A percentile compares a stretch with the other conserved stretches of the same genome.
These are phyloP conservation scores for Drosophila pseudoobscura DNA, from an alignment of 1,140 invertebrate species.

Conservation along the genomic window DNA sequence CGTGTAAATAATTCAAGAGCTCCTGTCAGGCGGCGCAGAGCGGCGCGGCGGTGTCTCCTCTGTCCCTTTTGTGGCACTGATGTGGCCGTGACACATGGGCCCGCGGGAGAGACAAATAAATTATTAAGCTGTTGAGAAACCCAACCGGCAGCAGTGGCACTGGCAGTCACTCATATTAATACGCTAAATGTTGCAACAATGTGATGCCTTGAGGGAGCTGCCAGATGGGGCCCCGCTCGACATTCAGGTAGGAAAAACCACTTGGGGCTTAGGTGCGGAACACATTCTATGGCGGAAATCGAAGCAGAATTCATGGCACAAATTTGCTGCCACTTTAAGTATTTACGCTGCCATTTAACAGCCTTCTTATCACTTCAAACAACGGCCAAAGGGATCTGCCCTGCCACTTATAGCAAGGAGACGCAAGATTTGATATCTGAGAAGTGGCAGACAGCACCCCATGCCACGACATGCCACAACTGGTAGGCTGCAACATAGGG, in stretches of 20 bases:
- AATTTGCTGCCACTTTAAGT: background rate
- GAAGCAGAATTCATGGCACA: slow-evolving; percentile 1
- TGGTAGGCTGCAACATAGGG: slow-evolving; percentile 40
- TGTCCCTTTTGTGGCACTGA: slow-evolving; percentile 28
- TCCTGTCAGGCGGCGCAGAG: background rate
- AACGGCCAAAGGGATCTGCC: slow-evolving; percentile 34
- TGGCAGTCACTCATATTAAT: slow-evolving; percentile 61
- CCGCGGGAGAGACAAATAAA: slow-evolving; percentile 58
- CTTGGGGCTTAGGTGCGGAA: too few species aligned
- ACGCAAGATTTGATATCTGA: slow-evolving; percentile 31
- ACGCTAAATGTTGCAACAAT: slow-evolving; percentile 51
- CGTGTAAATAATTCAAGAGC: slow-evolving; percentile 73
- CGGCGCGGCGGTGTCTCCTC: slow-evolving; percentile 2
- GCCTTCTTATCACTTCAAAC: slow-evolving; percentile 23
- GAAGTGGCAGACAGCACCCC: slow-evolving; percentile 37
- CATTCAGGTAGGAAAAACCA: too few species aligned
- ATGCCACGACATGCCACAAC: slow-evolving; percentile 54
- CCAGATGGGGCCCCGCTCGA: slow-evolving; percentile 21
- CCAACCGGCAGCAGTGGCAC: slow-evolving; percentile 50
- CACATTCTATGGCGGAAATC: slow-evolving; percentile 11
- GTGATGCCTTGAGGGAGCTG: slow-evolving; percentile 35
- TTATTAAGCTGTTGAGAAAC: slow-evolving; percentile 74
- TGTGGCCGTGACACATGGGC: slow-evolving; percentile 63
- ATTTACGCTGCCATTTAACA: slow-evolving; percentile 5
- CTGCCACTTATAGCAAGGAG: slow-evolving; percentile 29